Base-by-base conservation (phyloP, 2,888 invertebrate species). In the Panopea generosa region DNA sequence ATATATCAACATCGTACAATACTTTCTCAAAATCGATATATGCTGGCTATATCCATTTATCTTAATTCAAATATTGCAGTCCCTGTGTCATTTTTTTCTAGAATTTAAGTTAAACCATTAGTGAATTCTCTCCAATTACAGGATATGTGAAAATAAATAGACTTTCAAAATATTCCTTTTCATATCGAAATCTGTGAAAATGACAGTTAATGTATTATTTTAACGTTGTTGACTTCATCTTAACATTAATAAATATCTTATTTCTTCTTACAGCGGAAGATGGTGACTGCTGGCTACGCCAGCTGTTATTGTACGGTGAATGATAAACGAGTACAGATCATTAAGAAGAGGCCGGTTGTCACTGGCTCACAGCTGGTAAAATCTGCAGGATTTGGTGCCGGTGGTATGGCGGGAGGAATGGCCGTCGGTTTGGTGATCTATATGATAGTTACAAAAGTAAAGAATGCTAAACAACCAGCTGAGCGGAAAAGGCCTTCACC, bases 341-440 rank as follows among this genome's bases (percentile, higher is more conserved):
- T 85, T 14, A 74, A 68, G 29, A 62, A 45, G 27, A 70, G 72
- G 2, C 84, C 84, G 1, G 70, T 67, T 27, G 67, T 65, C 2
- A 69, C 72, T 4, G 73, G 70, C 24, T 38, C 52, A 9, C 74
- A 78, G n/a, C 40, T 82, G 14, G 14, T 73, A 0, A 82, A 75
- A 53, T 80, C 83, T 0, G 82, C 82, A 0, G 83, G 82, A 1
- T 66, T 78, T n/a, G 84, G 84, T 0, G 85, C 85, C 14, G 83
- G 80, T 1, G 79, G 82, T 29, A 76, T 82, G 61, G 43, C 69
- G 0, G 81, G 83, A 9, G 66, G 75, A 1, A 72, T 82, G 47
- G 65, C 50, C 22, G 63, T 81, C 27, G 80, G 75, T 16, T 53
- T 63, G 20, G 29, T 77, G 2, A 67, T 82, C 18, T 82, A 81